Evolutionary conservation across 2,113 vertebrate genomes (phyloP), one percentile per base, ranked within the genome.

Genomic region (Rhabdomys dilectus): DNA sequence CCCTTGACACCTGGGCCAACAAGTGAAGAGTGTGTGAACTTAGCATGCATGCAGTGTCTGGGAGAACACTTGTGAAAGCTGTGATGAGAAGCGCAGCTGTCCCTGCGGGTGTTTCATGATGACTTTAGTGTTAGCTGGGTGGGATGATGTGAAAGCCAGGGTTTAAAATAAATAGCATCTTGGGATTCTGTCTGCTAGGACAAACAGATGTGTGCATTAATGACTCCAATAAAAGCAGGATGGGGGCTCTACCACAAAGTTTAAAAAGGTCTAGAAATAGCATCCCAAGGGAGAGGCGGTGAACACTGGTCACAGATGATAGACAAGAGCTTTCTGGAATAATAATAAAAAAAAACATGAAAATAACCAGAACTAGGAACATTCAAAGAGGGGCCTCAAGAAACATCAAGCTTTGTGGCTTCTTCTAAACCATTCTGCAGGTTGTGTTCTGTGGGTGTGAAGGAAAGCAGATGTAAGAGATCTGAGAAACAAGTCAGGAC

Each of bases 381-480:
- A 53, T 24, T 51, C 11, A 26, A 7, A 88, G 48, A n/a, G 13
- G 72, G 11, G 66, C 7, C 58, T 0, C 51, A 77, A 64, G 53
- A 77, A 89, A 45, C 2, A 19, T 6, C 62, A 56, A 45, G 42
- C 7, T 39, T 9, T 45, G 42, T 4, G 4, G 6, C 4, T 58
- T 24, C 36, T 21, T 80, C 7, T 85, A 66, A 80, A 95, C 42
- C 0, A 24, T 22, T 39, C 22, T 1, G 15, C 36, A 19, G 62
- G 21, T 75, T 75, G 42, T 75, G 17, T 62, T 51, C 31, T 21
- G 53, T 36, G 8, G 21, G 53, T 13, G 16, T 7, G 12, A 76
- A 56, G 10, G 13, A 1, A 0, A 66, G 4, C 2, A n/a, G 60
- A 48, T 51, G 31, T 56, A n/a, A 12, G 36, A 84, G 19, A 73